Base-by-base conservation (phyloP, 2,113 vertebrate species). In the Empidonax traillii region DNA sequence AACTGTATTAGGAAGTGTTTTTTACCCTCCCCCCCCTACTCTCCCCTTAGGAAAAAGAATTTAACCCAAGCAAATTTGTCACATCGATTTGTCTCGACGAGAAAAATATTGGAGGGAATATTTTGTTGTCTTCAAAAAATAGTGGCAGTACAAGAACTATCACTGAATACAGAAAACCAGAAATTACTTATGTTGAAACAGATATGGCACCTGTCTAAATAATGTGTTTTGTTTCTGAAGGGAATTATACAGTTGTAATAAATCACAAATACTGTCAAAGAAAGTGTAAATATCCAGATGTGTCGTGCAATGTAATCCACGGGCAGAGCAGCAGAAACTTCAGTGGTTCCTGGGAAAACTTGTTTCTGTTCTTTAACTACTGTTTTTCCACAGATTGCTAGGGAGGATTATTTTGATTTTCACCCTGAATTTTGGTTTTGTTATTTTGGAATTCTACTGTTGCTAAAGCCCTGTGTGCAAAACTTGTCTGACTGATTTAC, bases 191-290 rank as follows among this genome's bases (percentile, higher is more conserved):
- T 1, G 7, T 58, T 78, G 77, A 90, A 96, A 82, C 47, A 90
- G 49, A 95, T 56, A 89, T 19, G 35, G 86, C 89, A 86, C 83
- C 94, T 93, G 88, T 63, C 73, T 95, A 96, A 90, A 96, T 90
- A 95, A 94, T 80, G 43, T 67, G 35, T 8, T 95, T 93, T 91
- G 59, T 55, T 95, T 81, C 79, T 81, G 65, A 85, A 78, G 8
- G 21, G 24, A 71, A 72, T 72, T 71, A 66, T 53, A 43, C 3
- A 4, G 56, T 47, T 84, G 66, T 90, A 90, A 74, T 90, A 89
- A 89, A 87, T 75, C 41, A 81, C 23, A 75, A 84, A 75, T 72
- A 35, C 56, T 84, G 41, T 61, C 82, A 90, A 33, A 83, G 49
- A 39, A 93, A 86, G 56, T 37, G 9, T 35, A 85, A 90, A 88